Evolutionary conservation across 2,113 vertebrate species (phyloP), one percentile per base, ranked within the genome.

Genomic region (Amphiprion percula): DNA sequence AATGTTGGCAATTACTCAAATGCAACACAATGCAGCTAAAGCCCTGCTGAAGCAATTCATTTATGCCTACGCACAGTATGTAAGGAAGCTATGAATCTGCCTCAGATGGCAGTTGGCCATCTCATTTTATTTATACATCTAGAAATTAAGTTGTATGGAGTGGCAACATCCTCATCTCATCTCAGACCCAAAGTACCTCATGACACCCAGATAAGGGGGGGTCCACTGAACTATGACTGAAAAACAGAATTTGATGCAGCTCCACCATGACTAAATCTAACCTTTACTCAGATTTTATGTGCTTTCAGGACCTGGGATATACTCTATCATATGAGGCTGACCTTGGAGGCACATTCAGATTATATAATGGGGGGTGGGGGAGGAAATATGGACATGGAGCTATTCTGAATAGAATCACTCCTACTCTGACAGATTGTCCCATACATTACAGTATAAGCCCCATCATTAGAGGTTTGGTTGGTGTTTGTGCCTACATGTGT

Each of bases 1-100:
- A 68, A 75, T 26, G 50, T 14, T 65, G 24, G 5, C 37, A 67
- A 67, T 84, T 69, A 67, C 30, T 81, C 30, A 79, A 68, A 75
- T 46, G 61, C 50, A 65, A 11, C 59, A 77, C 37, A 70, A 68
- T 50, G 67, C 23, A 54, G 70, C 58, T 77, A 28, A 30, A 49
- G 63, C 39, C 33, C 10, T 2, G 1, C 17, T 9, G 60, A 71
- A 69, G 65, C 9, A 62, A 70, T 79, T 68, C 0, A 68, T 77
- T 74, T 70, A 62, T 8, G 12, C 24, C 41, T 73, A 26, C 47
- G 24, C 1, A 0, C 47, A 37, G 12, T 58, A 64, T 33, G 53
- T 65, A 58, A 58, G 61, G 53, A 77, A 3, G 23, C 71, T 60
- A 71, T 15, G 71, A 74, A 77, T 84, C 56, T 74, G 21, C 17